A percentile compares a stretch with the other conserved stretches of the same genome.
phyloP scores from a whole-genome alignment of 2,113 vertebrate genomes.

The Astatotilapia flaviijosephi region DNA sequence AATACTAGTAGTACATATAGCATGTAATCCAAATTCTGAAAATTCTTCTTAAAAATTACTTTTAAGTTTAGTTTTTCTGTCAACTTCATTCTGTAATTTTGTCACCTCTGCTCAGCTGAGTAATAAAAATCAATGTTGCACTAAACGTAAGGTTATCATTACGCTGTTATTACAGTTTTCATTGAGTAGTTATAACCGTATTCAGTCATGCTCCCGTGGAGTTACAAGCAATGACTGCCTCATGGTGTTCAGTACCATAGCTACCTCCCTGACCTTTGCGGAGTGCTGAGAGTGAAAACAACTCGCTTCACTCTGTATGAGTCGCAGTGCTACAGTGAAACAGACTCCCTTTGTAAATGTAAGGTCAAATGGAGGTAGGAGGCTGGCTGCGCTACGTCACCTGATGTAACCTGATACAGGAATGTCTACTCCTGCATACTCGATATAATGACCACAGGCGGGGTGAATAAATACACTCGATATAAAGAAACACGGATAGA shows the following conservation, averaged over 20 bases:
- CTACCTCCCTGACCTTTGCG: neutral
- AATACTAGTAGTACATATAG: neutral
- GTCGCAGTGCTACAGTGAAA: neutral
- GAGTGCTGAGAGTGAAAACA: neutral
- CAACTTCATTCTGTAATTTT: neutral
- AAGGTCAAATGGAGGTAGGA: constrained; percentile 26
- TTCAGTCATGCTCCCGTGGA: neutral
- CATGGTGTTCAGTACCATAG: neutral
- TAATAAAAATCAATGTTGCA: neutral
- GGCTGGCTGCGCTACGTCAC: constrained; percentile 4
- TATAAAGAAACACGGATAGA: neutral
- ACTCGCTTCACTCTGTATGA: neutral
- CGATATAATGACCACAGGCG: neutral
- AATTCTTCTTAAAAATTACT: neutral
- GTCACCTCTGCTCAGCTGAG: neutral
- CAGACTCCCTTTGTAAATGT: constrained; percentile 15
- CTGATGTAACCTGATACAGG: constrained; percentile 21
- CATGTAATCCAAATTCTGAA: neutral
- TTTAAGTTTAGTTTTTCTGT: neutral
- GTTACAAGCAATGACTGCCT: neutral
- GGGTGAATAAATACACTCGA: neutral
- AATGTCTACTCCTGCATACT: neutral
- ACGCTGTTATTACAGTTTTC: neutral
- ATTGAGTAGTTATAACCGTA: neutral
- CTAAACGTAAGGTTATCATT: neutral